Conservation (phyloP, 2,888 invertebrate genomes). For the Drosophila gaucha region DNA sequence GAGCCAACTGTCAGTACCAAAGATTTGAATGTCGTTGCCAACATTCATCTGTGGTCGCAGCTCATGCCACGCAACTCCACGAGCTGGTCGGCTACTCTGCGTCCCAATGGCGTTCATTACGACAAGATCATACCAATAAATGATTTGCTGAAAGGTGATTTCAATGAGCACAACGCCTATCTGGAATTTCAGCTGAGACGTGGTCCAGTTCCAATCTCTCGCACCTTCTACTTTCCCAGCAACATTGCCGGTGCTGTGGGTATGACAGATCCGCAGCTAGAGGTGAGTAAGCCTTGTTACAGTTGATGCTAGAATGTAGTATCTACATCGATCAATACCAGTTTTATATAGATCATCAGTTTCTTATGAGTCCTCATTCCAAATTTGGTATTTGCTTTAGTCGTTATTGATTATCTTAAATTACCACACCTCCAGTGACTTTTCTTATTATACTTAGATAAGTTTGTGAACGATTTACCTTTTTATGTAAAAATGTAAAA, state of each 20-base stretch:
- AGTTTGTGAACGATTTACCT: no score
- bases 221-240: conserved; percentile 89
- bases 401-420: no score
- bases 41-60: conserved; percentile 87
- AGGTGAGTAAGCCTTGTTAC: conserved; percentile 84
- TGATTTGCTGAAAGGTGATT: conserved; percentile 65
- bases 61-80: conserved; percentile 81
- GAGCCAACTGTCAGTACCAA: conserved; percentile 84
- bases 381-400: no score
- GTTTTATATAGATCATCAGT: no score
- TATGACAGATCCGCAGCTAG: conserved; percentile 86
- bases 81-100: conserved; percentile 77
- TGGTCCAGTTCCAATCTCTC: conserved; percentile 85
- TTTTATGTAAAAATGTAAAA: no score
- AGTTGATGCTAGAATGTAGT: background rate
- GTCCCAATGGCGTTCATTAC: conserved; percentile 82
- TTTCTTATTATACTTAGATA: no score
- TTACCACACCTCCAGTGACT: no score
- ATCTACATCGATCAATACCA: background rate
- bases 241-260: conserved; percentile 86
- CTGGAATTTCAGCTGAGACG: conserved; percentile 86
- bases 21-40: conserved; percentile 86
- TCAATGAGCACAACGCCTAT: conserved; percentile 73
- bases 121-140: conserved; percentile 77
- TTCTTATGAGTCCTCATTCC: no score